Conservation (phyloP, 2,113 vertebrate genomes). For the Apteryx mantelli region DNA sequence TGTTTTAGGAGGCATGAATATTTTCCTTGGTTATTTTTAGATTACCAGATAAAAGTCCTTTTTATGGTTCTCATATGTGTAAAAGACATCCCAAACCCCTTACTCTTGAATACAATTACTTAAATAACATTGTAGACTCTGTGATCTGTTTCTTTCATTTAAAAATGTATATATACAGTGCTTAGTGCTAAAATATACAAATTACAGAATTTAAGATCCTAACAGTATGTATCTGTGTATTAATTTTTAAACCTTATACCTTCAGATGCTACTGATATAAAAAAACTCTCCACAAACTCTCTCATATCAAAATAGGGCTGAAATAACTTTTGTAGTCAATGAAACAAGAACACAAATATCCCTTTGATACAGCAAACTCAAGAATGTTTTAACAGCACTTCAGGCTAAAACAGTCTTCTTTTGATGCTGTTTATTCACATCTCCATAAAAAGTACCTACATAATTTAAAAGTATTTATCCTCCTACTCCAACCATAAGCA, state of each 20-base stretch:
- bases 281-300: neutral
- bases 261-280: neutral
- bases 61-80: neutral
- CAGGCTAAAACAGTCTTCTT: neutral
- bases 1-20: neutral
- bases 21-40: neutral
- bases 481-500: neutral
- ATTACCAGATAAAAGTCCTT: neutral
- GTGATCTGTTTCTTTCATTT: neutral
- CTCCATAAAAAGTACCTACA: neutral
- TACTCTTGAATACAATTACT: neutral
- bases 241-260: neutral
- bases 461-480: neutral
- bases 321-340: neutral
- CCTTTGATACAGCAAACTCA: rapidly evolving
- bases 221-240: neutral
- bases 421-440: neutral
- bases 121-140: neutral
- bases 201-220: neutral
- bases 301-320: neutral
- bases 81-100: neutral
- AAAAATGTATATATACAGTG: neutral
- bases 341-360: neutral
- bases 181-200: neutral
- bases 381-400: neutral